Base-by-base conservation (phyloP, 2,888 invertebrate genomes). In the Ditylenchus weischeri region DNA sequence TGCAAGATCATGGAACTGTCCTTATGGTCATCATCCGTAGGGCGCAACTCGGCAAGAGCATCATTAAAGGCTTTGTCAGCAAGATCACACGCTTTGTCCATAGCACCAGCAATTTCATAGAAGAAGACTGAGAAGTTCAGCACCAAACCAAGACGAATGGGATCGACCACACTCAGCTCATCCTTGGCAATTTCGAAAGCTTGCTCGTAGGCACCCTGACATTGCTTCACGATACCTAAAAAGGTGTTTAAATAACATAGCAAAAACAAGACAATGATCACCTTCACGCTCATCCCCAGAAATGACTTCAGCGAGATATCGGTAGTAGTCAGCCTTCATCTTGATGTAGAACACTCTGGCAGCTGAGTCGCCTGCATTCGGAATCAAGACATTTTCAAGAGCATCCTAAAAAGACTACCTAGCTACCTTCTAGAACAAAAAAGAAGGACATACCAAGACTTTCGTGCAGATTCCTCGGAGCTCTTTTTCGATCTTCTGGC, bases 1-100 rank as follows among this genome's bases (percentile, higher is more conserved):
- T 96, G 96, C 96, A 98, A 96, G 87, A 98, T 98, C 86, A 98
- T 90, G 85, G 96, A 98, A 85, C 93, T 94, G 89, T 98, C 96
- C 89, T 98, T 98, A 90, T 43, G 43, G 88, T 98, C 96, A 88
- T 98, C 96, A 87, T 94, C 95, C 86, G 98, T 87, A 85, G 95
- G 93, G 88, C 98, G 96, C 88, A 98, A 88, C 88, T 96, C 94
- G 83, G 96, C 95, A 88, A 98, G 98, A 87, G 96, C 98, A 86
- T 96, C 95, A 88, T 98, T 96, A 88, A 98, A 98, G 80, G 98
- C 96, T 95, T 96, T 80, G 13, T 96, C 96, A 84, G 96, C 96
- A 88, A 96, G 90, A 88, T 93, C 92, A 88, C 96, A 96, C 87
- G 96, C 96, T 87, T 93, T 89, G 86, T 93, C 93, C 85, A 95